Evolutionary conservation across 2,113 vertebrate genomes (phyloP).

Genomic region (Rhagologus leucostigma): DNA sequence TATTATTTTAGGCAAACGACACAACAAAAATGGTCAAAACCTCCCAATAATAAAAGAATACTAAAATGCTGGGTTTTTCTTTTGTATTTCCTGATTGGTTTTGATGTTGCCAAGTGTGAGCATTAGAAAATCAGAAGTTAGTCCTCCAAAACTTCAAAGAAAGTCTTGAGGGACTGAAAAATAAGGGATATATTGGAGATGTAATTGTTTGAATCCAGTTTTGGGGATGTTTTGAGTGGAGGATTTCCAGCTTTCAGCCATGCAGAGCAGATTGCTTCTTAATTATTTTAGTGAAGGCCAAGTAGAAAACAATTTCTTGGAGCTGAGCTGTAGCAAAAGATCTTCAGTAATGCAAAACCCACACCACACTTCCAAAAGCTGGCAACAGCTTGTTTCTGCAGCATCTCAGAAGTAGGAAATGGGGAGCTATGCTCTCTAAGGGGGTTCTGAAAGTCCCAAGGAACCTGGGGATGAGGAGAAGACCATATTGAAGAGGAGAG

Average conservation of each 20-base stretch:
- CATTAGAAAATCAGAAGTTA: background rate
- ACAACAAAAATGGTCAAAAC: background rate
- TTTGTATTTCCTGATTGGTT: background rate
- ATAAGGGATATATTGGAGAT: background rate
- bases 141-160: background rate
- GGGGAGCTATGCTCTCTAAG: background rate
- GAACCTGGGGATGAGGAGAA: background rate
- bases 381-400: accelerated
- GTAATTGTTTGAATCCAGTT: background rate
- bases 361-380: background rate
- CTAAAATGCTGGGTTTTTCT: background rate
- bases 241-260: background rate
- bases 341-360: background rate
- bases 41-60: slow-evolving; percentile 40
- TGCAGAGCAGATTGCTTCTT: background rate
- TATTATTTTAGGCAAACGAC: slow-evolving; percentile 9
- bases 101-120: background rate
- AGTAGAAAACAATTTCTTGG: background rate
- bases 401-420: background rate
- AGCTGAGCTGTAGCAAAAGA: background rate
- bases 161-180: background rate
- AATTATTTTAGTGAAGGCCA: background rate
- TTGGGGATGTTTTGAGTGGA: background rate
- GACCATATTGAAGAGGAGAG: background rate
- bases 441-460: background rate